Conservation (phyloP, 2,113 vertebrate species). For the Bos indicus region DNA sequence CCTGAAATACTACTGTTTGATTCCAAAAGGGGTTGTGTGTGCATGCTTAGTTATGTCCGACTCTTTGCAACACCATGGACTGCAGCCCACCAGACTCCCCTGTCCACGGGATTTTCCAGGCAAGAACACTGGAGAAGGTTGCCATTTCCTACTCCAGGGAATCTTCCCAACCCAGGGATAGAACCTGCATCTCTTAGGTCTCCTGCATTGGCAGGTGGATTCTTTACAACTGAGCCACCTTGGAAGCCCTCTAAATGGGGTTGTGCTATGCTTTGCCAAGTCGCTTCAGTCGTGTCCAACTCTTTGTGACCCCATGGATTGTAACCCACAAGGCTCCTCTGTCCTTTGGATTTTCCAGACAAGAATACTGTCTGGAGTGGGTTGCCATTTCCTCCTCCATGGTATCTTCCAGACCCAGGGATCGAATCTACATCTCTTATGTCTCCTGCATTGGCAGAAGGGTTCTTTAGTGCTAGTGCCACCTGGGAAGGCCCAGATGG, state of each 20-base stretch:
- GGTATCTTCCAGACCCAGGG: neutral
- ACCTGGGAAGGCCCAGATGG: neutral
- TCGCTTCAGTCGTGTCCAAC: neutral
- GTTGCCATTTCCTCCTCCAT: neutral
- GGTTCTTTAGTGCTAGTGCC: neutral
- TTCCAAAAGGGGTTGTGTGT: neutral
- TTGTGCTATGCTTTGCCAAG: neutral
- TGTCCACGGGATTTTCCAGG: neutral
- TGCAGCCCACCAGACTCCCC: neutral
- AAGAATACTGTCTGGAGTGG: neutral
- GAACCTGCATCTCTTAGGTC: neutral
- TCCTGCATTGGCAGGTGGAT: neutral
- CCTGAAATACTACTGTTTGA: neutral
- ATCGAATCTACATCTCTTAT: neutral
- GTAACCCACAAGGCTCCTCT: neutral
- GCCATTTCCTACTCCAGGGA: neutral
- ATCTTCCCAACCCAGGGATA: fast-evolving
- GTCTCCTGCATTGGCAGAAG: neutral
- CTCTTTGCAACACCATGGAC: neutral
- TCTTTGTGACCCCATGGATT: neutral
- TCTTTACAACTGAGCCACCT: neutral
- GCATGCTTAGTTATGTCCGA: neutral
- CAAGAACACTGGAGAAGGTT: neutral
- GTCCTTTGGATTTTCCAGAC: neutral
- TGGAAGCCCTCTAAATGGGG: neutral